phyloP scores from a whole-genome alignment of 2,888 invertebrate genomes.

The Oegoconia quadripuncta region DNA sequence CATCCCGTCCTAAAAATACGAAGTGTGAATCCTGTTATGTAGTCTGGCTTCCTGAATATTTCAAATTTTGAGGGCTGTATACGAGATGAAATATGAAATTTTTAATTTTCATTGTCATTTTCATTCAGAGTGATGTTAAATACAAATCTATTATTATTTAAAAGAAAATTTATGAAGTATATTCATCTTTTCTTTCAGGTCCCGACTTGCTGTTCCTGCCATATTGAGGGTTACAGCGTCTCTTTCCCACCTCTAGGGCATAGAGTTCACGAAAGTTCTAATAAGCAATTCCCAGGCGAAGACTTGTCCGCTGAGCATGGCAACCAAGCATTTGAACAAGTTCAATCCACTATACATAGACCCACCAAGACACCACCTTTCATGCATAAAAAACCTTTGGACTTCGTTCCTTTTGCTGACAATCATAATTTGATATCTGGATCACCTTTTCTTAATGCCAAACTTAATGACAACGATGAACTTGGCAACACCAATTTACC shows the following conservation, averaged over 20 bases:
- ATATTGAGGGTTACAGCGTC: conserved; percentile 87
- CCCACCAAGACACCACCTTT: conserved; percentile 60
- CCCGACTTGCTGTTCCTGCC: conserved; percentile 90
- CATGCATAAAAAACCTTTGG: conserved; percentile 49
- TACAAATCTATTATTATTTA: too few relatives aligned
- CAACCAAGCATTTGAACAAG: conserved; percentile 67
- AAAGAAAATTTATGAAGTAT: too few relatives aligned
- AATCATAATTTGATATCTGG: conserved; percentile 61
- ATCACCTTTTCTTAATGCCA: conserved; percentile 43
- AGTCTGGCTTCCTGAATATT: too few relatives aligned
- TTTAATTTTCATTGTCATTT: too few relatives aligned
- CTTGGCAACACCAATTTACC: conserved; percentile 26
- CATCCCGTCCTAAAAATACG: too few relatives aligned
- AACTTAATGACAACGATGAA: conserved; percentile 55
- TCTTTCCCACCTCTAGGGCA: conserved; percentile 82
- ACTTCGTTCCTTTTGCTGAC: conserved; percentile 52
- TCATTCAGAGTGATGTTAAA: too few relatives aligned
- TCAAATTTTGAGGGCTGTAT: too few relatives aligned
- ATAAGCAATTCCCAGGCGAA: conserved; percentile 79
- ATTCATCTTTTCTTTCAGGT: conserved; percentile 71
- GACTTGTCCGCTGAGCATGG: conserved; percentile 71
- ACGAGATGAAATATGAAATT: too few relatives aligned
- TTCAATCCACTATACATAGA: conserved; percentile 57
- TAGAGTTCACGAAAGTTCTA: conserved; percentile 68
- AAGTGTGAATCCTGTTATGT: too few relatives aligned